phyloP scores from a whole-genome alignment of 2,797 vertebrate genomes.

The Cynopterus sphinx region DNA sequence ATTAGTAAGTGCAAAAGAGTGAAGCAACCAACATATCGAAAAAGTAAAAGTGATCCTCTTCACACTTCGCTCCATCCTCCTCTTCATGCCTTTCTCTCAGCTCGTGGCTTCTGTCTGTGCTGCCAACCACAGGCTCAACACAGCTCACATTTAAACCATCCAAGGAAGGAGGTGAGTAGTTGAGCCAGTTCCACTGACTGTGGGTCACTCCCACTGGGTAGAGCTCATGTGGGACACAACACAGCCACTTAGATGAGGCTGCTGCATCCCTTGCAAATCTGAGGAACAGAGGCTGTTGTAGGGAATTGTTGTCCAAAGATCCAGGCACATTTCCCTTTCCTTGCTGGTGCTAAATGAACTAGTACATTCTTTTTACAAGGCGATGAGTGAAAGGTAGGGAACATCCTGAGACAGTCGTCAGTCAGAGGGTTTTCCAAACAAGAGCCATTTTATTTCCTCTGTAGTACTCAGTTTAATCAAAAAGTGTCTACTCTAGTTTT shows the following conservation, averaged over 20 bases:
- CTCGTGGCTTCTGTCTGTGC: neutral
- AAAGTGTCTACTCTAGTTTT: neutral
- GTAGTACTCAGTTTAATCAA: neutral
- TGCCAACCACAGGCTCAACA: rapidly evolving
- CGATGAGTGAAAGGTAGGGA: neutral
- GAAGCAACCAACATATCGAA: rapidly evolving
- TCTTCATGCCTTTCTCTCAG: neutral
- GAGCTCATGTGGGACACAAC: neutral
- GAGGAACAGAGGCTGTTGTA: neutral
- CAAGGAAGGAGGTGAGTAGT: neutral
- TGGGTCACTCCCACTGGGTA: neutral
- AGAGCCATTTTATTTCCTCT: constrained; percentile 6
- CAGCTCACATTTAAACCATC: neutral
- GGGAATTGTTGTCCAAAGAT: neutral
- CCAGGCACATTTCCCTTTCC: neutral
- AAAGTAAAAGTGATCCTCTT: neutral
- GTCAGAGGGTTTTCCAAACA: neutral
- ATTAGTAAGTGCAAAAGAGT: neutral
- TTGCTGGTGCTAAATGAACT: neutral
- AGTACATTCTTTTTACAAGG: neutral
- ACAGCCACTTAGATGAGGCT: rapidly evolving
- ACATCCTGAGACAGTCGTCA: neutral
- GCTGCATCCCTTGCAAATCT: neutral
- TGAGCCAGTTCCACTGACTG: neutral
- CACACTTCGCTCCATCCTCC: neutral